These are phyloP conservation scores for Vannuccia rotundouncinata DNA, from an alignment of 2,888 invertebrate genomes.

Conservation along the genomic window DNA sequence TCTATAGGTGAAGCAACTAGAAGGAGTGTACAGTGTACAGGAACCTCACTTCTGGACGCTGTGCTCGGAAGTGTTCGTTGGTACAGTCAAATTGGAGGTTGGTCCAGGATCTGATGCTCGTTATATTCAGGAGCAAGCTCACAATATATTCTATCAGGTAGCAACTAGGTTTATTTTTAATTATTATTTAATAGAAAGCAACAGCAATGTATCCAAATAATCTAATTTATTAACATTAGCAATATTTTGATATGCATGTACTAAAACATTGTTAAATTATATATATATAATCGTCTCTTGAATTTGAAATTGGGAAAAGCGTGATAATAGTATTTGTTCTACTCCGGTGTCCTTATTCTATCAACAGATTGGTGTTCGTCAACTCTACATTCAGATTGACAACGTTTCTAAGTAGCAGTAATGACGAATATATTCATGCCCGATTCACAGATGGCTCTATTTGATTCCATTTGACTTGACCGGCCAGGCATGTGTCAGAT, in stretches of 20 bases:
- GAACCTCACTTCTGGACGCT: constrained; percentile 98
- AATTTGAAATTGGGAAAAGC: too few relatives aligned
- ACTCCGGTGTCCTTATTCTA: too few relatives aligned
- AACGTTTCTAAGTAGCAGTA: constrained; percentile 68
- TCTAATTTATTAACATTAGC: too few relatives aligned
- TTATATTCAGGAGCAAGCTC: constrained; percentile 82
- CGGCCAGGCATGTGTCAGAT: too few relatives aligned
- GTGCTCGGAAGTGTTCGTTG: constrained; percentile 84
- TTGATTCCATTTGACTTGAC: too few relatives aligned
- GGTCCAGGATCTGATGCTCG: constrained; percentile 81
- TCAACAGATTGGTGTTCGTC: constrained; percentile 75
- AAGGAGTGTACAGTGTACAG: constrained; percentile 88
- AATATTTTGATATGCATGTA: too few relatives aligned
- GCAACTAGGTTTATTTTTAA: too few relatives aligned
- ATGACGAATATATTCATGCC: too few relatives aligned
- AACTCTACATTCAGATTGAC: constrained; percentile 85
- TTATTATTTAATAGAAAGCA: constrained; percentile 32
- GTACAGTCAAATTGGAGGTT: constrained; percentile 89
- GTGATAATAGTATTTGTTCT: too few relatives aligned
- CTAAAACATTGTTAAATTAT: too few relatives aligned
- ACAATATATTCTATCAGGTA: constrained; percentile 80
- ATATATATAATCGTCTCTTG: too few relatives aligned
- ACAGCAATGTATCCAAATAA: constrained; percentile 41
- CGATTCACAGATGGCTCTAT: too few relatives aligned
- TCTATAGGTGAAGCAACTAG: constrained; percentile 65